Evolutionary conservation across 2,113 vertebrate genomes (phyloP).

Genomic region (Chlorodrepanis virens): DNA sequence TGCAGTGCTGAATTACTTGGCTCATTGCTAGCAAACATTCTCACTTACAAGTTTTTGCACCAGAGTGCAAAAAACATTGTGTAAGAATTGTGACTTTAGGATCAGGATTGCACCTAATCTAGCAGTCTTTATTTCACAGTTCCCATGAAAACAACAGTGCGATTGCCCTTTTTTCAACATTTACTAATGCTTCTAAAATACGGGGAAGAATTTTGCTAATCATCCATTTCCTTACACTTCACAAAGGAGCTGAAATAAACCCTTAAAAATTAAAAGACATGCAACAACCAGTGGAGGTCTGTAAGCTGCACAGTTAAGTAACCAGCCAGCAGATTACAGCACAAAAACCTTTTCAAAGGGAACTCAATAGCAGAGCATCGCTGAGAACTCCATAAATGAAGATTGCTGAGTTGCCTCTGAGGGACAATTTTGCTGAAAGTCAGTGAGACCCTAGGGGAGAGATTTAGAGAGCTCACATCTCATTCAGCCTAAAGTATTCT

Average conservation of each 20-base stretch:
- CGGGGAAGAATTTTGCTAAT: not conserved
- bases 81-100: not conserved
- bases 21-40: not conserved
- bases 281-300: not conserved
- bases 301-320: not conserved
- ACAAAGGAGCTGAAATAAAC: not conserved
- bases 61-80: not conserved
- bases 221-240: not conserved
- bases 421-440: not conserved
- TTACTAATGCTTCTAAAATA: slow-evolving; percentile 22
- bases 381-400: not conserved
- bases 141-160: not conserved
- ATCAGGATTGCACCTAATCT: not conserved
- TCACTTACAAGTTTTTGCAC: not conserved
- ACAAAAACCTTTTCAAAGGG: not conserved
- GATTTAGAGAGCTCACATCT: slow-evolving; percentile 14
- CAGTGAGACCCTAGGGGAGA: not conserved
- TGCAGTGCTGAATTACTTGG: not conserved
- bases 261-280: not conserved
- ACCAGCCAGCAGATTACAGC: not conserved
- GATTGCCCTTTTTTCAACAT: not conserved
- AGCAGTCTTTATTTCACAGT: not conserved
- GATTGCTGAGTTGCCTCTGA: not conserved
- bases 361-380: not conserved
- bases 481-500: not conserved